phyloP scores from a whole-genome alignment of 2,888 invertebrate genomes.

The Melieria crassipennis region DNA sequence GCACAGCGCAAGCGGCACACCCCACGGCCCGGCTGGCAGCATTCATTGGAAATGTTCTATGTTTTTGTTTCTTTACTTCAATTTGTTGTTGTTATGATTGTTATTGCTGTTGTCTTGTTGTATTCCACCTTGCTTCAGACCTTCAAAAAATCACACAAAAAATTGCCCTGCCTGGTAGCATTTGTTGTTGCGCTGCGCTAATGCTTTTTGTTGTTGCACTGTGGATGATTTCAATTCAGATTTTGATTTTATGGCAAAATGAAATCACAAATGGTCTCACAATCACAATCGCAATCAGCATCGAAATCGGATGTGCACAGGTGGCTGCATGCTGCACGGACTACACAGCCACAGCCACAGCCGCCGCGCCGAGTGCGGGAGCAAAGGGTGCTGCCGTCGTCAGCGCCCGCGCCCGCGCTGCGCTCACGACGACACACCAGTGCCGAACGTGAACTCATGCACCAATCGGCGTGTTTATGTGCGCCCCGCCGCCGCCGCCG shows the following conservation, averaged over 20 bases:
- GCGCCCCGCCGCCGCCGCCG: no score
- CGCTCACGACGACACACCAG: no score
- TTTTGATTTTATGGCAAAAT: constrained; percentile 27
- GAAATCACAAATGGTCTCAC: constrained; percentile 28
- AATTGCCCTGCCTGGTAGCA: neutral
- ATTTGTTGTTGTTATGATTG: no score
- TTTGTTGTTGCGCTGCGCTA: constrained; percentile 6
- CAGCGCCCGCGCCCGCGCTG: neutral
- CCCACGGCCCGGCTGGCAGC: neutral
- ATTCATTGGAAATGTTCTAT: no score
- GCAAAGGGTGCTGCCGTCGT: neutral
- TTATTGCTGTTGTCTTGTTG: no score
- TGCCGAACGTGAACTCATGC: no score
- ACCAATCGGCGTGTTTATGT: no score
- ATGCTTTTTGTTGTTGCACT: constrained; percentile 30
- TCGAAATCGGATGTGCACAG: constrained; percentile 30
- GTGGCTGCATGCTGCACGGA: constrained; percentile 10
- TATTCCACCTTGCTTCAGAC: no score
- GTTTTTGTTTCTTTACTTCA: no score
- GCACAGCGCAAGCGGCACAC: neutral
- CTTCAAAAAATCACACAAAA: no score
- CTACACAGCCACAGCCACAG: neutral
- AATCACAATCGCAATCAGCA: constrained; percentile 21
- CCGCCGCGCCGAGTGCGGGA: neutral
- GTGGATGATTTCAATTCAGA: constrained; percentile 40